These are phyloP conservation scores for Netta rufina DNA, from an alignment of 2,797 vertebrate species.

Conservation along the genomic window DNA sequence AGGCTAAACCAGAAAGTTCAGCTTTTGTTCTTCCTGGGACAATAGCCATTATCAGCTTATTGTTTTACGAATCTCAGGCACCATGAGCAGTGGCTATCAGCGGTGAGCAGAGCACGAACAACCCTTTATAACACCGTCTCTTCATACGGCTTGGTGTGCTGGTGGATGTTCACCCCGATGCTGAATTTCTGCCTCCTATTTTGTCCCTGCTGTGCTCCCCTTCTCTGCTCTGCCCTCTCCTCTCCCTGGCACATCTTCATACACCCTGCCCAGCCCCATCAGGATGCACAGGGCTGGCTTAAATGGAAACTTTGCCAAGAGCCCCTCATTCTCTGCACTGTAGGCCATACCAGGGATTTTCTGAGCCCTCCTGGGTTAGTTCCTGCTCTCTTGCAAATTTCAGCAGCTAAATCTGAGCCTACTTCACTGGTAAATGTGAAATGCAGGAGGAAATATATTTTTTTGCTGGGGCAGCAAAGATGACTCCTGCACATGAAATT, in stretches of 20 bases:
- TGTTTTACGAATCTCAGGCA: neutral
- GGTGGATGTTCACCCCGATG: no score
- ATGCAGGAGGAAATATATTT: neutral
- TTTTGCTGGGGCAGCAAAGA: neutral
- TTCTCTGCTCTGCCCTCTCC: neutral
- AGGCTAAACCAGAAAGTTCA: slow-evolving; percentile 36
- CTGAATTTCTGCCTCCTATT: neutral
- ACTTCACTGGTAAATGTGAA: neutral
- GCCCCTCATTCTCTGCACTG: neutral
- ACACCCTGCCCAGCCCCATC: neutral
- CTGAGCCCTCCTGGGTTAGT: neutral
- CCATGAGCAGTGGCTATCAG: fast-evolving
- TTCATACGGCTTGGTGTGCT: no score
- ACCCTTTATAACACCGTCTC: neutral
- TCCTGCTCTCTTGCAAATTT: neutral
- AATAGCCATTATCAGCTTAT: neutral
- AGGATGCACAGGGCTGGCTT: neutral
- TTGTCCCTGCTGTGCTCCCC: neutral
- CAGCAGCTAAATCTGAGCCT: neutral
- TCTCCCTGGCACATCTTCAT: neutral
- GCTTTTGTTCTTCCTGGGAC: neutral
- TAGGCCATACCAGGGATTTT: neutral
- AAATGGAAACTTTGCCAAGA: neutral
- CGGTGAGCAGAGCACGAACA: no score
- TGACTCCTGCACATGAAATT: neutral